phyloP scores from a whole-genome alignment of 2,888 invertebrate species.

The Drosophila austrosaltans region DNA sequence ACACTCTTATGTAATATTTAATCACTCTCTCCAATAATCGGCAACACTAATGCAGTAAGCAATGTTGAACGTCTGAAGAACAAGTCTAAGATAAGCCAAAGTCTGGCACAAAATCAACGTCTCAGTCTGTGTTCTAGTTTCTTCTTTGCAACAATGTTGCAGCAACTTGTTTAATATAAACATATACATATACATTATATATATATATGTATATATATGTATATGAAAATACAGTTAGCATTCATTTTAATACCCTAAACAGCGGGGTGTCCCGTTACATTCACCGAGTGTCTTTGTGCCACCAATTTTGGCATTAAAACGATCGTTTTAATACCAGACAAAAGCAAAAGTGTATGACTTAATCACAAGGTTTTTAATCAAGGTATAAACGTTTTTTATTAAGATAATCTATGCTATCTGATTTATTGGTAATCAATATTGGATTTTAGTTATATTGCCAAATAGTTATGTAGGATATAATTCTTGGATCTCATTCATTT shows the following conservation, averaged over 20 bases:
- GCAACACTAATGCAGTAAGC: conserved; percentile 17
- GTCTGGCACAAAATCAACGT: conserved; percentile 5
- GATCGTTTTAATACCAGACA: too few species aligned
- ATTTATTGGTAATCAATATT: too few species aligned
- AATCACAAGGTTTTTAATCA: too few species aligned
- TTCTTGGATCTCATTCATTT: too few species aligned
- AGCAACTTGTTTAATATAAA: conserved; percentile 55
- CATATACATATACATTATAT: conserved; percentile 1
- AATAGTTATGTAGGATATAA: too few species aligned
- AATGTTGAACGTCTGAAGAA: conserved; percentile 33
- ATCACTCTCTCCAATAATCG: conserved; percentile 23
- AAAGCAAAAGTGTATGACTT: too few species aligned
- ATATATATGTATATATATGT: neutral
- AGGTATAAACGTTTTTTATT: too few species aligned
- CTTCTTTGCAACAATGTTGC: conserved; percentile 68
- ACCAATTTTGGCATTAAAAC: too few species aligned
- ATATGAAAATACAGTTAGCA: conserved; percentile 44
- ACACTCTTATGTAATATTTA: conserved; percentile 6
- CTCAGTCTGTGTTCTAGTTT: conserved; percentile 63
- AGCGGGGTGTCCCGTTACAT: neutral
- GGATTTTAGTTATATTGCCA: too few species aligned
- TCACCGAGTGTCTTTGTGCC: neutral
- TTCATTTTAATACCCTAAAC: conserved; percentile 10
- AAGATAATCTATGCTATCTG: too few species aligned
- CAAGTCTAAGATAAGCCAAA: conserved; percentile 45